phyloP scores from a whole-genome alignment of 2,888 invertebrate genomes.

The Alsophila aescularia region DNA sequence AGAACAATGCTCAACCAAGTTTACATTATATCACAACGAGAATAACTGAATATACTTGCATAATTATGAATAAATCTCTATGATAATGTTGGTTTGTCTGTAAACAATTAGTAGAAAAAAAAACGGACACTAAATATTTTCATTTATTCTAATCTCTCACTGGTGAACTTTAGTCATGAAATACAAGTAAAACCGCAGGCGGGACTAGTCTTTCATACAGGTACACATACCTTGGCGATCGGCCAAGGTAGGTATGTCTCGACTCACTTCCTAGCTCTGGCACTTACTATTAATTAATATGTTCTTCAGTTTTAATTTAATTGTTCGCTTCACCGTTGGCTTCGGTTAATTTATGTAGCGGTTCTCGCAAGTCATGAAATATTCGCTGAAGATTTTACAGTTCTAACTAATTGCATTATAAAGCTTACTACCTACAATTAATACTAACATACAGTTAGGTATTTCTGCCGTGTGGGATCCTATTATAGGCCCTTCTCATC shows the following conservation, averaged over 20 bases:
- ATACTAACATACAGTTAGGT: too few relatives aligned
- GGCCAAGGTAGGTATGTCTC: too few relatives aligned
- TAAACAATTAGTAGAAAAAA: too few relatives aligned
- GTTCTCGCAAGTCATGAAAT: slow-evolving; percentile 12
- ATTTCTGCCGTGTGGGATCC: too few relatives aligned
- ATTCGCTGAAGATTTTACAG: background rate
- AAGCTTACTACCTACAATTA: too few relatives aligned
- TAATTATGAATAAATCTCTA: background rate
- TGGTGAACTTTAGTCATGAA: too few relatives aligned
- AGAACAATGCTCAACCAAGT: slow-evolving; percentile 14
- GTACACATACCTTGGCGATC: slow-evolving; percentile 35
- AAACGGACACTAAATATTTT: too few relatives aligned
- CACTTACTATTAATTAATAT: too few relatives aligned
- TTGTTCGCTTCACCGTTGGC: slow-evolving; percentile 29
- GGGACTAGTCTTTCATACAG: slow-evolving; percentile 12
- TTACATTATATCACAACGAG: slow-evolving; percentile 7
- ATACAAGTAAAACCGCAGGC: slow-evolving; percentile 17
- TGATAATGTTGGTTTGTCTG: background rate
- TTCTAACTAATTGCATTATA: background rate
- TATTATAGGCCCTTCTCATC: too few relatives aligned
- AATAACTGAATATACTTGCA: slow-evolving; percentile 4
- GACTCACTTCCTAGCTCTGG: slow-evolving; percentile 29
- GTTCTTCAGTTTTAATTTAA: slow-evolving; percentile 35
- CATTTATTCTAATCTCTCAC: too few relatives aligned
- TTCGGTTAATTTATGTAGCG: slow-evolving; percentile 26